Base-by-base conservation (phyloP, 2,888 invertebrate species). In the Athalia rosae region DNA sequence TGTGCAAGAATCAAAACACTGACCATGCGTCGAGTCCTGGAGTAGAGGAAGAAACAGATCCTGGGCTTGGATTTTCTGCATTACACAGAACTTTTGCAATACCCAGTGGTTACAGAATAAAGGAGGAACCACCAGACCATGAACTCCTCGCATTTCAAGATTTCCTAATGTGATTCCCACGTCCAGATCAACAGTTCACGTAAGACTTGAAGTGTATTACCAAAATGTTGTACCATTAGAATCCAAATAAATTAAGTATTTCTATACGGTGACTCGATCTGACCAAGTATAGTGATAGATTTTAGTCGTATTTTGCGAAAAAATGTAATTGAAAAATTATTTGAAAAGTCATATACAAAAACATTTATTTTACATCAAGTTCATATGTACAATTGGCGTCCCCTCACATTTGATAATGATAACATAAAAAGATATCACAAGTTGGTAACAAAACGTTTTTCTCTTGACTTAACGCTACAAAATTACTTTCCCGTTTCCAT, bases 21-120 rank as follows among this genome's bases (percentile, higher is more conserved):
- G 89, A 88, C 41, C 83, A 82, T 76, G 86, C 84, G 48, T 63
- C 82, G 0, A 87, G 84, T 79, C 84, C 85, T 9, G 79, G 83
- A 74, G 81, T 83, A 74, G 86, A 89, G 78, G 92, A 93, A 83
- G 93, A 93, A 84, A 90, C 89, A 81, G 94, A 94, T 87, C 92
- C 94, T 1, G 92, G 93, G 1, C 90, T 95, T 56, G 94, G 92
- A 85, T 94, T 92, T 86, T 92, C 93, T 41, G 93, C 94, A 67
- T 89, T 95, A 62, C 93, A 93, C 81, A 91, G 92, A 59, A 91
- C 93, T 83, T 93, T 93, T 80, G 91, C 92, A 69, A 92, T 93
- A 83, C 91, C 92, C 56, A 91, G 91, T 80, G 92, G 91, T 83
- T 93, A 93, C 84, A 91, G 91, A 86, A 91, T 92, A 7, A 92